Percentiles rank a stretch among this genome's conserved stretches.
These are phyloP conservation scores for Punctoribates punctum DNA, from an alignment of 2,888 invertebrate genomes.

Conservation along the genomic window DNA sequence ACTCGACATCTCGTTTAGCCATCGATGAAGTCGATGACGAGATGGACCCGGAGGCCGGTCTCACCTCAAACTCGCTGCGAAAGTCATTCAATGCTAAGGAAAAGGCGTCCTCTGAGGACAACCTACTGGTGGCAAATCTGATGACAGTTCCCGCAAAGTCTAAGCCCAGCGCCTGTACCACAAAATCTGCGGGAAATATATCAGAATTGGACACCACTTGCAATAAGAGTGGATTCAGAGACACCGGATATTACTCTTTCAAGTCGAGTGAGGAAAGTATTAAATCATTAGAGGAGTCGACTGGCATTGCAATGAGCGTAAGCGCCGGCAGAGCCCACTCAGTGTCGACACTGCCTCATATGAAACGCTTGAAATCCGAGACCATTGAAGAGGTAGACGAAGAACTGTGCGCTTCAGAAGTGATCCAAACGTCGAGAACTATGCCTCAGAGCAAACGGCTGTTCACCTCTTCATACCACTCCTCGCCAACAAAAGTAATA, in stretches of 20 bases:
- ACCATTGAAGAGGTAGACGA: slow-evolving; percentile 48
- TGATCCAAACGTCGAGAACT: slow-evolving; percentile 32
- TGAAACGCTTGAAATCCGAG: slow-evolving; percentile 46
- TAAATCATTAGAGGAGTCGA: slow-evolving; percentile 46
- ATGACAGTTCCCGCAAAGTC: slow-evolving; percentile 43
- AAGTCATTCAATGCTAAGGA: slow-evolving; percentile 45
- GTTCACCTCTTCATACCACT: neutral
- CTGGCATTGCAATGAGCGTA: neutral
- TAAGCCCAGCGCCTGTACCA: slow-evolving; percentile 42
- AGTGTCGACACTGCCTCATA: slow-evolving; percentile 40
- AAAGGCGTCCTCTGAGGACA: slow-evolving; percentile 46
- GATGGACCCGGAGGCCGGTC: neutral
- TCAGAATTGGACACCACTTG: slow-evolving; percentile 41
- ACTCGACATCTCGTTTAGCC: neutral
- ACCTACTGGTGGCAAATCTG: slow-evolving; percentile 46
- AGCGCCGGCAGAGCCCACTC: slow-evolving; percentile 32
- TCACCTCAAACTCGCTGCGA: neutral
- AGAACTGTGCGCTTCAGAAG: slow-evolving; percentile 18
- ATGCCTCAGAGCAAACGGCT: slow-evolving; percentile 36
- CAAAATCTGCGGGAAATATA: slow-evolving; percentile 47
- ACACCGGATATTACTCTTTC: slow-evolving; percentile 49
- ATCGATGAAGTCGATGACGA: slow-evolving; percentile 16
- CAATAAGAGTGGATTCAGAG: slow-evolving; percentile 46
- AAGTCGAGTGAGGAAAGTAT: slow-evolving; percentile 48
- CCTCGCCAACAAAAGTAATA: slow-evolving; percentile 37